Conservation (phyloP, 2,888 invertebrate species). For the Mythimna loreyi region DNA sequence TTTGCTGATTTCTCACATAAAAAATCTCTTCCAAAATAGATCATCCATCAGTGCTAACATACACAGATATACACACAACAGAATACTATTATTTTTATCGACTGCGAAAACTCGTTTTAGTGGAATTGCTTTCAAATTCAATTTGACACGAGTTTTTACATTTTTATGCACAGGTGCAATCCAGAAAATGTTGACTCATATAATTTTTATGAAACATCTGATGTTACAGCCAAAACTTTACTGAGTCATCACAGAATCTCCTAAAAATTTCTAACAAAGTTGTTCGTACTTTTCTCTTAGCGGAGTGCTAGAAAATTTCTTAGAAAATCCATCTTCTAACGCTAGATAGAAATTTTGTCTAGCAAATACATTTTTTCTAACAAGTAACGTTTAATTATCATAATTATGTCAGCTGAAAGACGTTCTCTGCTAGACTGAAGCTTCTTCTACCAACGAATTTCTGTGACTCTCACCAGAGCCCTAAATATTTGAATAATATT, state of each 20-base stretch:
- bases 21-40: not conserved
- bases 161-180: conserved; percentile 11
- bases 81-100: conserved; percentile 13
- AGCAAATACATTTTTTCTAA: no score
- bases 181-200: not conserved
- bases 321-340: not conserved
- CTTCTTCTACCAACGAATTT: no score
- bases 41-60: not conserved
- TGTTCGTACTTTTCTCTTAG: not conserved
- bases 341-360: not conserved
- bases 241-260: not conserved
- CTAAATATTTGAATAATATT: no score
- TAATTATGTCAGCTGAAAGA: no score
- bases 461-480: no score
- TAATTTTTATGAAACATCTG: not conserved
- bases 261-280: not conserved
- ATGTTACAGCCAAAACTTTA: not conserved
- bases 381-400: no score
- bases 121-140: conserved; percentile 45
- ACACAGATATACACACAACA: conserved; percentile 7
- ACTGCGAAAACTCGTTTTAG: conserved; percentile 21
- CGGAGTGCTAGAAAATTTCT: no score
- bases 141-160: conserved; percentile 29
- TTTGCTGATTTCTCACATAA: no score
- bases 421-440: no score